Conservation (phyloP, 2,888 invertebrate genomes). For the Sylvicola cinctus region DNA sequence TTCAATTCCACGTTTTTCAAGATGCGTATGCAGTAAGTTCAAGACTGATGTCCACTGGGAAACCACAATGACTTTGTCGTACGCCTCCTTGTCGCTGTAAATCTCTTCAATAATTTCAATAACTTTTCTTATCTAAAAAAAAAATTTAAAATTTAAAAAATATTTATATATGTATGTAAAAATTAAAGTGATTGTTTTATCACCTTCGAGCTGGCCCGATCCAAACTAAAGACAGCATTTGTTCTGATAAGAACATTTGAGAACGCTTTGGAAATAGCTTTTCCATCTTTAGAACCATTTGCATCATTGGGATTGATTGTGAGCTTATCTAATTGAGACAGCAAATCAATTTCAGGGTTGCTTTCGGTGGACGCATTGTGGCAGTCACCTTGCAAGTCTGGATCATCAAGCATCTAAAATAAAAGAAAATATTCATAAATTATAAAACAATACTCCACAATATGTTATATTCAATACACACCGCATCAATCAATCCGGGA, state of each 20-base stretch:
- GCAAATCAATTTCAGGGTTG: constrained; percentile 32
- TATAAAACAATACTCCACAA: constrained; percentile 11
- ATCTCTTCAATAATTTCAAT: constrained; percentile 27
- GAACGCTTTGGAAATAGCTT: constrained; percentile 33
- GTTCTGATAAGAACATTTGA: constrained; percentile 38
- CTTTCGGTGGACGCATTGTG: constrained; percentile 16
- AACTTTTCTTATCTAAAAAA: constrained; percentile 31
- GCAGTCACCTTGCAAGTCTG: constrained; percentile 14
- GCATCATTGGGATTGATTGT: constrained; percentile 24
- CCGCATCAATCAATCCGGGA: constrained; percentile 55
- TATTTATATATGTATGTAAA: constrained; percentile 2
- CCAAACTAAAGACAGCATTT: constrained; percentile 48
- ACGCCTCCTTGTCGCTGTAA: no score
- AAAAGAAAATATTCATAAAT: constrained; percentile 5
- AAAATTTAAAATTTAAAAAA: constrained; percentile 8
- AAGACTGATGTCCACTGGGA: constrained; percentile 86
- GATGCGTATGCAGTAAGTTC: constrained; percentile 42
- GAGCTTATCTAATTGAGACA: constrained; percentile 41
- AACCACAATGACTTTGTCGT: constrained; percentile 64
- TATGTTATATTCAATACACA: constrained; percentile 30
- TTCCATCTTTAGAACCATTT: constrained; percentile 21
- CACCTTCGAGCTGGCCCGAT: constrained; percentile 41
- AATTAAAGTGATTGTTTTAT: constrained; percentile 8
- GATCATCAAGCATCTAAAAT: constrained; percentile 30
- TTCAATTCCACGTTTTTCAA: constrained; percentile 30